Base-by-base conservation (phyloP, 2,888 invertebrate species). In the Mythimna pallens region DNA sequence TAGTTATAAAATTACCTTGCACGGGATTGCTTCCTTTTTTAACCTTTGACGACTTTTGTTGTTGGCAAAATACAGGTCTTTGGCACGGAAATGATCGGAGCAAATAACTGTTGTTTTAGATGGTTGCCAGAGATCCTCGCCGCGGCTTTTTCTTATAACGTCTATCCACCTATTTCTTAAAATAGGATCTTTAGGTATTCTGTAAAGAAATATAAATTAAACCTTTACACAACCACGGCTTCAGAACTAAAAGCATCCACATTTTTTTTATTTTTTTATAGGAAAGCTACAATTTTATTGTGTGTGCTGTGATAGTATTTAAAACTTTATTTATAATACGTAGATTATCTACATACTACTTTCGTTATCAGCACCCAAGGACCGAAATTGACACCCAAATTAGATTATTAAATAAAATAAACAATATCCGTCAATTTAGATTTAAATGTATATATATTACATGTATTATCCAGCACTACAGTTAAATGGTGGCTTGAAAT, bases 131-230 rank as follows among this genome's bases (percentile, higher is more conserved):
- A 59, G 14, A 34, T 65, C 75, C 22, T 83, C 79, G n/a, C 57
- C 77, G 36, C 83, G 83, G 50, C 81, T 81, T 75, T 64, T 65
- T 73, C 77, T 62, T 69, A 83, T 81, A 17, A 76, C 52, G 10
- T 74, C 73, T 66, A 82, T 52, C 78, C 82, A 83, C 34, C 57
- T 55, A 67, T 20, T 73, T 65, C 58, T 73, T 12, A 76, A 20
- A 55, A 65, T 54, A 70, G 72, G 76, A 64, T 79, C 64, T 22
- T 9, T 67, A 50, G 76, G 76, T 62, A 79, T 65, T 70, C 78
- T 78, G 54, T 65, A 76, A 70, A 67, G 54, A 61, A 54, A 54
- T n/a, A 54, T 9, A 34, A 34, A 34, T 54, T 54, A 54, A n/a
- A 54, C 2, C 9, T 22, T 54, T 54, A 63, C 25, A 50, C 30